Base-by-base conservation (phyloP, 2,113 vertebrate species). In the Catharus minimus region DNA sequence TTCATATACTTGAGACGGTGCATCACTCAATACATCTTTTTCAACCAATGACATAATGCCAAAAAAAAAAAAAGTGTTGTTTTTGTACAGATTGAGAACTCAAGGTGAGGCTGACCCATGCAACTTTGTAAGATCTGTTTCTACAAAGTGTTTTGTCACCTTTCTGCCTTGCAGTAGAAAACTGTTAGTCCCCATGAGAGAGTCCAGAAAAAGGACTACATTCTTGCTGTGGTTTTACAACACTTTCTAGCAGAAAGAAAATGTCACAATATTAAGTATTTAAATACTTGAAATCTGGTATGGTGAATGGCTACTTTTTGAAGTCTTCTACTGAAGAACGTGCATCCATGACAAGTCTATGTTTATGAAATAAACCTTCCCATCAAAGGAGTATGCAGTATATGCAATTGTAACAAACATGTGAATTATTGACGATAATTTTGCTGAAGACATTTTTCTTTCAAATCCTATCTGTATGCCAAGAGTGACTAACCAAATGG, bases 401-500 rank as follows among this genome's bases (percentile, higher is more conserved):
- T 41, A 66, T 52, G 56, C 28, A 74, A 72, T 27, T 30, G 16
- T 38, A 89, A 84, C 32, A 79, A 74, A 67, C n/a, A 65, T 1
- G 7, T 79, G 20, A 79, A 78, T 89, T 92, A 90, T 68, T 75
- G 55, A 85, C 56, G 23, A 55, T 82, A 33, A 58, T 41, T 88
- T 65, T 78, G 28, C 68, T 62, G 74, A 69, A 90, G 32, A 57
- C 46, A 16, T 65, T 91, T 93, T 94, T 92, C 69, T 81, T 90
- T 91, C 82, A 94, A 92, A 91, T 94, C 38, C 58, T 69, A 61
- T 68, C 56, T 84, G 44, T 92, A 57, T 66, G 68, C 79, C 93
- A 87, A 85, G 73, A 75, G 67, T 30, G 41, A 88, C 52, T 95
- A 95, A 94, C 77, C 86, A 95, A 77, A 95, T 89, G 56, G 88